Evolutionary conservation across 2,113 vertebrate species (phyloP), one percentile per base, ranked within the genome.

Genomic region (Ancistrus triradiatus): DNA sequence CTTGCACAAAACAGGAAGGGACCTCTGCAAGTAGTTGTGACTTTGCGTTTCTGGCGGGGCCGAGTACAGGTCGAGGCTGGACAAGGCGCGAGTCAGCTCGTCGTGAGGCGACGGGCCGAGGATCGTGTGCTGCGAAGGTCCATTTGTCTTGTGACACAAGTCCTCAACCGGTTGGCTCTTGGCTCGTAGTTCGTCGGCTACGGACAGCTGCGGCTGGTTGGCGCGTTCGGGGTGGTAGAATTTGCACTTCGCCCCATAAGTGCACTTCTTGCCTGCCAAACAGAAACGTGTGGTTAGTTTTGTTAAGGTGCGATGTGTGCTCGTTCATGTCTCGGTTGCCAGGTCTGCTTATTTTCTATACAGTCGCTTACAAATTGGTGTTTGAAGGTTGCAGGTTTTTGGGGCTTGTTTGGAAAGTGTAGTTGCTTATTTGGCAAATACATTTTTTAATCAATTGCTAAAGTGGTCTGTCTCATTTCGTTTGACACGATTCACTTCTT

Each of bases 211-310:
- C 11, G 83, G 80, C 43, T 87, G 89, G 50, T 77, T 84, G 6
- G 69, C 64, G 56, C 91, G 83, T 74, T 94, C 94, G 0, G 92
- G 90, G 49, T 97, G 94, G 68, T 90, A 93, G 83, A 91, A 97
- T 68, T 92, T 94, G 70, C 94, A 96, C 80, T 96, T 95, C 48
- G 89, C 81, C 25, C 94, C 93, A 1, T 95, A 96, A 0, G 94
- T 96, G 55, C 93, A 95, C 61, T 94, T 96, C 84, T 90, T 93
- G 49, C 91, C 94, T 96, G 74, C 74, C 73, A 42, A 53, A 68
- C n/a, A n/a, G n/a, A n/a, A n/a, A n/a, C n/a, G n/a, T n/a, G n/a
- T n/a, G n/a, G n/a, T n/a, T n/a, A n/a, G n/a, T n/a, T n/a, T n/a
- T n/a, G n/a, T n/a, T n/a, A n/a, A n/a, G n/a, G n/a, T n/a, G n/a